Percentiles rank a stretch among this genome's conserved stretches.
Conservation (phyloP, 2,113 vertebrate species). For the Salvelinus sp. region DNA sequence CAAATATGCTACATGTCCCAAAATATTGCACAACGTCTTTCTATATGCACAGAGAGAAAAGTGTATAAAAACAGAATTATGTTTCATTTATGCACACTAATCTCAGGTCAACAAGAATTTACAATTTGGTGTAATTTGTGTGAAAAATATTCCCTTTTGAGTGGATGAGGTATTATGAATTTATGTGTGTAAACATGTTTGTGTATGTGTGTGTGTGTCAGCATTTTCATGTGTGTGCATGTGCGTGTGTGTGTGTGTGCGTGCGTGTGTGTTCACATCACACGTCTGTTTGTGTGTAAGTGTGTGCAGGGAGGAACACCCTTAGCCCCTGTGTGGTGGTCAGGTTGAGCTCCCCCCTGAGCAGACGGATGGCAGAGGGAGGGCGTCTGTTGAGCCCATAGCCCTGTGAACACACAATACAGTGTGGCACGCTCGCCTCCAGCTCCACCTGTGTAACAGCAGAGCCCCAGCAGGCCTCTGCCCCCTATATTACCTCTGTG, state of each 20-base stretch:
- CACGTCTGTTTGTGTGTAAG: neutral
- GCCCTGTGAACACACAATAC: conserved; percentile 10
- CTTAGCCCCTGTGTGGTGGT: conserved; percentile 3
- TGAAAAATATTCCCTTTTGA: neutral
- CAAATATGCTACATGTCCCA: no score
- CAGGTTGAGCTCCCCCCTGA: conserved; percentile 15
- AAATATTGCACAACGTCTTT: no score
- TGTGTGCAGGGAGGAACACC: conserved; percentile 5
- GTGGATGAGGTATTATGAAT: no score
- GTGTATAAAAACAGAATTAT: no score
- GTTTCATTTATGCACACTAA: no score
- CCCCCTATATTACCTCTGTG: conserved; percentile 22
- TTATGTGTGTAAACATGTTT: conserved; percentile 4
- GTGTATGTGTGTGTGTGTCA: conserved; percentile 6
- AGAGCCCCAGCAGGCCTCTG: conserved; percentile 8
- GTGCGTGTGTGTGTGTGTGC: neutral
- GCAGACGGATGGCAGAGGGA: conserved; percentile 20
- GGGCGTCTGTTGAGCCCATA: conserved; percentile 23
- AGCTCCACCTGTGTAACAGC: conserved; percentile 47
- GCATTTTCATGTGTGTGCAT: neutral
- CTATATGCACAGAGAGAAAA: no score
- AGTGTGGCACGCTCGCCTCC: conserved; percentile 16
- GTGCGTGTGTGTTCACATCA: conserved; percentile 2
- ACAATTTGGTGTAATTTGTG: neutral
- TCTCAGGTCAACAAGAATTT: no score